Evolutionary conservation across 1,140 invertebrate species (phyloP).

Genomic region (Drosophila pectinifera): DNA sequence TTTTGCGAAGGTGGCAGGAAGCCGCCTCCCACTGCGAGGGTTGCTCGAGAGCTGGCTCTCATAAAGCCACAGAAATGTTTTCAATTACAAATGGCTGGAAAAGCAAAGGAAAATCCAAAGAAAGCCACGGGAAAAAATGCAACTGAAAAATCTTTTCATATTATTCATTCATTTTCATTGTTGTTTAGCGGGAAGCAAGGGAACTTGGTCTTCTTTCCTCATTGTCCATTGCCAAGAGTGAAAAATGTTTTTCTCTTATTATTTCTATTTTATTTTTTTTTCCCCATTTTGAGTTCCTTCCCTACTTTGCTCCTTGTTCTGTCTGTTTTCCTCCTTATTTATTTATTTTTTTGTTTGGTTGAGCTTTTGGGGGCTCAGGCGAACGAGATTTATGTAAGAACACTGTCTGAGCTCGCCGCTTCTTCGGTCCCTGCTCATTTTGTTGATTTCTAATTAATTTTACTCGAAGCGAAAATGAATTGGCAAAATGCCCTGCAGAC

Average conservation of each 20-base stretch:
- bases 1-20: not conserved
- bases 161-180: constrained; percentile 75
- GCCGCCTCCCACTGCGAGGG: constrained; percentile 5
- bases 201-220: constrained; percentile 28
- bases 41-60: not conserved
- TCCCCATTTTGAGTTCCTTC: constrained; percentile 5
- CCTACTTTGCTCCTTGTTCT: constrained; percentile 16
- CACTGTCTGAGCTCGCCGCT: constrained; percentile 25
- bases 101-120: not conserved
- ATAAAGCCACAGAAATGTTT: constrained; percentile 47
- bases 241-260: constrained; percentile 54
- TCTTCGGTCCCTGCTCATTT: constrained; percentile 62
- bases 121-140: constrained; percentile 42
- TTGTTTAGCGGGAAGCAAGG: constrained; percentile 37
- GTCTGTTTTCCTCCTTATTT: not conserved
- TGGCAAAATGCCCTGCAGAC: constrained; percentile 68
- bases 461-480: constrained; percentile 75
- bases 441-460: constrained; percentile 79
- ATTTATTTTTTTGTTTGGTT: constrained; percentile 17
- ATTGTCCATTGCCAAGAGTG: constrained; percentile 48
- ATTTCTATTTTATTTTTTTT: constrained; percentile 35
- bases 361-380: constrained; percentile 45
- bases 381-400: constrained; percentile 63
- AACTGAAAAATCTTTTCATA: constrained; percentile 65
- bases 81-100: constrained; percentile 51